Base-by-base conservation (phyloP, 1,140 invertebrate species). In the Batillaria attramentaria region DNA sequence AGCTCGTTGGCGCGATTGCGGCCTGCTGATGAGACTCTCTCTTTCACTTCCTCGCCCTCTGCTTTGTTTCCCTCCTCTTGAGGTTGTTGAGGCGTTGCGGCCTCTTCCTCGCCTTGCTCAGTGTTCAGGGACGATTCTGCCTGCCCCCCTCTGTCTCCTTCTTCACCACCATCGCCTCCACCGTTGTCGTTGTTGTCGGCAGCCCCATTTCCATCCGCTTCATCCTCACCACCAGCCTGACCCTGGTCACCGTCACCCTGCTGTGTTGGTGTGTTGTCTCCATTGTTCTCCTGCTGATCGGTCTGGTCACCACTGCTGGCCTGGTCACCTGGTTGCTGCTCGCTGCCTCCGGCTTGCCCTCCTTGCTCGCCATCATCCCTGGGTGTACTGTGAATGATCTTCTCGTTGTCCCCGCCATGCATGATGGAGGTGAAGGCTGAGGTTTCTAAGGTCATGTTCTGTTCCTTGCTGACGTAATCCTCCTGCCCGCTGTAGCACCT, bases 181-280 rank as follows among this genome's bases (percentile, higher is more conserved):
- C 24, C 31, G 57, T 24, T n/a, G 57, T 60, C 31, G 57, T 60
- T 60, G 57, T 60, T 60, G 57, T 60, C 24, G 24, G 6, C 24
- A 24, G 24, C 24, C 18, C 42, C 66, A 41, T 3, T n/a, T 5
- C 20, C n/a, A 41, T 41, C 35, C 20, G 6, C 13, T 28, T 24
- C 16, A 8, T 28, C 41, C 33, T 37, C 28, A 31, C 41, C 41
- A 10, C 5, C 20, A 16, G 41, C 20, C 39, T 46, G 68, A 37
- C 33, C 68, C 39, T 43, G 3, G 3, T 70, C 41, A 2, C 28
- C 68, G 8, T 18, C 28, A 10, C n/a, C 13, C 41, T 31, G 68
- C 24, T 70, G 24, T 46, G 41, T 50, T n/a, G 68, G 68, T 28
- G 68, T 70, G 68, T 42, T 70, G 41, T n/a, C n/a, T n/a, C n/a